Evolutionary conservation across 2,888 invertebrate species (phyloP), one percentile per base, ranked within the genome.

Genomic region (Pardosa pseudoannulata): DNA sequence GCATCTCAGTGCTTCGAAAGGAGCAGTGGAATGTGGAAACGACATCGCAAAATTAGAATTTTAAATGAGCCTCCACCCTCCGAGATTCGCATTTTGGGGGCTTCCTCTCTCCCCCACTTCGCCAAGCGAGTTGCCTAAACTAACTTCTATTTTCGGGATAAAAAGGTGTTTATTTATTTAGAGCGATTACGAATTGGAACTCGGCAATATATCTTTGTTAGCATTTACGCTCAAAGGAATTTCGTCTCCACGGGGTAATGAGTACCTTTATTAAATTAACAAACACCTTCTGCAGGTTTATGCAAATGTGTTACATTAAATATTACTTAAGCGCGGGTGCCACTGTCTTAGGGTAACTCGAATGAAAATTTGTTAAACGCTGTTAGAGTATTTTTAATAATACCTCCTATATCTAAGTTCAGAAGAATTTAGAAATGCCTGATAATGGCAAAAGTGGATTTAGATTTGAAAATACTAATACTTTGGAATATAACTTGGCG

Each of bases 41-140:
- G 56, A 23, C 23, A 23, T 56, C 11, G 23, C 56, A 56, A 56
- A 56, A 56, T 56, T 56, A 23, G 56, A 56, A 56, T 56, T 56
- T 56, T 56, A 56, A 56, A 56, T 56, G 56, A 23, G 56, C 23
- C 11, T 19, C 3, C 56, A 19, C 5, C 56, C 23, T 56, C 5
- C 3, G 23, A 23, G 23, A 23, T 56, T 56, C 3, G 23, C 56
- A 56, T 56, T 56, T 56, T 16, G 16, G 16, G 41, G 13, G n/a
- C n/a, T n/a, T n/a, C n/a, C n/a, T n/a, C 6, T 7, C 36, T 36
- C 36, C 11, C 36, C 11, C 36, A 46, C 6, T n/a, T n/a, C n/a
- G n/a, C n/a, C n/a, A n/a, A n/a, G 9, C 16, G 2, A 46, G 13
- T 46, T 46, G 2, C 41, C 16, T 16, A 11, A 7, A 11, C 16